phyloP scores from a whole-genome alignment of 2,113 vertebrate species.

The Otocyon megalotis region DNA sequence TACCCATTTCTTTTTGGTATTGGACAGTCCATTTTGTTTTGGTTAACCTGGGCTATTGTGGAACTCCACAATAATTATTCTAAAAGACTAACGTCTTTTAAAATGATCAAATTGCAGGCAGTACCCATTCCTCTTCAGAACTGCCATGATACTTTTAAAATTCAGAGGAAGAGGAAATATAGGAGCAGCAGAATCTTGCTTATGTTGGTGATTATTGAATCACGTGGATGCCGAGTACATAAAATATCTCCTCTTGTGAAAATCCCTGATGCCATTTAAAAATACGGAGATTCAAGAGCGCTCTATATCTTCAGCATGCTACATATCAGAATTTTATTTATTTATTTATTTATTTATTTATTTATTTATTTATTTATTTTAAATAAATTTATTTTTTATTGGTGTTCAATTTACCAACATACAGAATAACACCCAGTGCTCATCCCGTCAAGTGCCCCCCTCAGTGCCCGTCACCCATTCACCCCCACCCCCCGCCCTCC shows the following conservation, averaged over 20 bases:
- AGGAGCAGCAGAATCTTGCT: conserved; percentile 49
- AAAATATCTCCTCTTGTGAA: conserved; percentile 38
- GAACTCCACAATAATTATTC: conserved; percentile 15
- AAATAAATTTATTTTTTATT: too few species aligned
- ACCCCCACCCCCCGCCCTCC: too few species aligned
- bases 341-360: background rate
- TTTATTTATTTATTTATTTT: background rate
- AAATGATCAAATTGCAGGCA: conserved; percentile 11
- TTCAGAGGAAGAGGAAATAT: background rate
- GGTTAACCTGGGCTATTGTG: background rate
- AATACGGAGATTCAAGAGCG: background rate
- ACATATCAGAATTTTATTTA: background rate
- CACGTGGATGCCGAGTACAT: background rate
- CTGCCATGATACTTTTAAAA: conserved; percentile 49
- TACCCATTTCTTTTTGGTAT: background rate
- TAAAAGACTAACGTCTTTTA: conserved; percentile 19
- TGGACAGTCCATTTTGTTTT: background rate
- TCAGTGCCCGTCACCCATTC: too few species aligned
- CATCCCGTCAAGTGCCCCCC: too few species aligned
- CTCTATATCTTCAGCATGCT: background rate
- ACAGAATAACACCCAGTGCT: too few species aligned
- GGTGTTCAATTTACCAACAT: too few species aligned
- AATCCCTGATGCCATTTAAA: conserved; percentile 21
- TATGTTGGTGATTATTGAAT: conserved; percentile 58
- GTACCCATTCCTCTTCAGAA: conserved; percentile 18